phyloP scores from a whole-genome alignment of 1,140 invertebrate genomes.

The Thalassaphorura encarpata region DNA sequence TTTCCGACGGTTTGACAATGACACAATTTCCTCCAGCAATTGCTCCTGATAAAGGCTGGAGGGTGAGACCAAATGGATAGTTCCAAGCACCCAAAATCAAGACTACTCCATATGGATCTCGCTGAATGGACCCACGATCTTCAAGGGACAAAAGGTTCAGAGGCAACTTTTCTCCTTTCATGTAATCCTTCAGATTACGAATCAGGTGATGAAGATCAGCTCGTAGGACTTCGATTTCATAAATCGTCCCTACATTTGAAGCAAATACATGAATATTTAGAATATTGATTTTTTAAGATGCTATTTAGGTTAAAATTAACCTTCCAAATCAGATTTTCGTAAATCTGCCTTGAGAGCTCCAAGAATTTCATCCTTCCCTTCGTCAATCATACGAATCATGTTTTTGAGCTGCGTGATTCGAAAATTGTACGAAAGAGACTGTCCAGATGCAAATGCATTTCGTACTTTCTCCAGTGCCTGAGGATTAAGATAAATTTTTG shows the following conservation, averaged over 20 bases:
- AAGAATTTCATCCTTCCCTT: slow-evolving; percentile 39
- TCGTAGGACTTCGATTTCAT: slow-evolving; percentile 17
- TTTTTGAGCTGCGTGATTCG: slow-evolving; percentile 40
- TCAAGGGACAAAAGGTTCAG: slow-evolving; percentile 11
- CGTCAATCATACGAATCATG: slow-evolving; percentile 40
- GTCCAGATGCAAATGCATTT: slow-evolving; percentile 16
- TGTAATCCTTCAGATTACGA: slow-evolving; percentile 17
- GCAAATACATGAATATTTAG: background rate
- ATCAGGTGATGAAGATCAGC: slow-evolving; percentile 8
- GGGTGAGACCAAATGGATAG: slow-evolving; percentile 79
- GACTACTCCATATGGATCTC: slow-evolving; percentile 35
- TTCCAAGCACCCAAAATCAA: slow-evolving; percentile 62
- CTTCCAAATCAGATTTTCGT: slow-evolving; percentile 36
- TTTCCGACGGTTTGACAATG: slow-evolving; percentile 89
- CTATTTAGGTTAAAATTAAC: too few relatives aligned
- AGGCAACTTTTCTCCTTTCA: slow-evolving; percentile 14
- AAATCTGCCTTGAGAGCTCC: slow-evolving; percentile 42
- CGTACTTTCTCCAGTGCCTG: slow-evolving; percentile 16
- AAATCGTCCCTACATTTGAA: background rate
- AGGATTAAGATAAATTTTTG: too few relatives aligned
- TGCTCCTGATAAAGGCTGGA: slow-evolving; percentile 61
- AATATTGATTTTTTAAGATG: too few relatives aligned
- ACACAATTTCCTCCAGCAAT: slow-evolving; percentile 92
- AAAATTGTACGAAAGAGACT: slow-evolving; percentile 31
- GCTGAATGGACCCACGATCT: slow-evolving; percentile 9